Conservation (phyloP, 2,113 vertebrate species). For the Nestor notabilis region DNA sequence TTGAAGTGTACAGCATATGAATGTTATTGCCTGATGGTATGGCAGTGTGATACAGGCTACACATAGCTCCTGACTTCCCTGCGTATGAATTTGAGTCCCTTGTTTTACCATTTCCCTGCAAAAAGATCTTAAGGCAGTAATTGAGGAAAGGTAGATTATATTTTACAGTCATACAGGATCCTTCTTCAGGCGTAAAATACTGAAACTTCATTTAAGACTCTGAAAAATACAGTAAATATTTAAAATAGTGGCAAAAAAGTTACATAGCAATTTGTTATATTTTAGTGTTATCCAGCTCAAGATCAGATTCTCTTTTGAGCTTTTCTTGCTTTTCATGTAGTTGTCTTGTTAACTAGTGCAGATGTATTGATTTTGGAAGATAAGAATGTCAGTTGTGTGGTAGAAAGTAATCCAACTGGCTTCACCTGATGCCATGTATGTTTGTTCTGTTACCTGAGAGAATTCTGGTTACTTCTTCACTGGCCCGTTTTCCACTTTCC, state of each 20-base stretch:
- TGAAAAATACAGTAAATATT: not conserved
- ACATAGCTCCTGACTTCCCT: not conserved
- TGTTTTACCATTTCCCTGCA: not conserved
- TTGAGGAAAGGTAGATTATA: not conserved
- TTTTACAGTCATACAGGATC: not conserved
- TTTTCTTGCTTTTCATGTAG: not conserved
- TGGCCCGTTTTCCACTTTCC: not conserved
- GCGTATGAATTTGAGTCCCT: not conserved
- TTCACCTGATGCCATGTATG: not conserved
- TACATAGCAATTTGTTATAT: not conserved
- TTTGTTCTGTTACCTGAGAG: not conserved
- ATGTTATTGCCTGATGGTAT: not conserved
- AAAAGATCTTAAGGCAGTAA: not conserved
- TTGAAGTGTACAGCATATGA: not conserved
- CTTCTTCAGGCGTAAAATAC: not conserved
- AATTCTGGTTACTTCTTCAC: not conserved
- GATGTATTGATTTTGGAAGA: not conserved
- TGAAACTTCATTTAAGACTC: not conserved
- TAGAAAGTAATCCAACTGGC: not conserved
- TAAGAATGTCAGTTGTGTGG: accelerated
- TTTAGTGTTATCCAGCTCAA: not conserved
- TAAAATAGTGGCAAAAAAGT: not conserved
- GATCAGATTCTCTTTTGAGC: not conserved
- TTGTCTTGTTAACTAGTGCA: not conserved
- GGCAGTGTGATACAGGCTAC: not conserved